Evolutionary conservation across 2,113 vertebrate species (phyloP).

Genomic region (Podocnemis expansa): DNA sequence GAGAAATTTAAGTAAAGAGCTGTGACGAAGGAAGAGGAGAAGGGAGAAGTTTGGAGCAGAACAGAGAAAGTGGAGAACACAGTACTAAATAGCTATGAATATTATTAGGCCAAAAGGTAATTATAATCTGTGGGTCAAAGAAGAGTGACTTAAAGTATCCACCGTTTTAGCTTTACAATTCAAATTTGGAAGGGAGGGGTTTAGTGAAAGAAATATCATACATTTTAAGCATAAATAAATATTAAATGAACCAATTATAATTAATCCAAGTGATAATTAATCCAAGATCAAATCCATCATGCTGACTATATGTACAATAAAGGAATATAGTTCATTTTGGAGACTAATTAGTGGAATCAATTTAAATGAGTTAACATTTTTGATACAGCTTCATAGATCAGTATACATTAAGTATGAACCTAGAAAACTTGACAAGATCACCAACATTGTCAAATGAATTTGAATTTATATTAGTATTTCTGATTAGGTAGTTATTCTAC

Average conservation of each 20-base stretch:
- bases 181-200: background rate
- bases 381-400: background rate
- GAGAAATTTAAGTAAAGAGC: no score
- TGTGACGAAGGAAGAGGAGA: no score
- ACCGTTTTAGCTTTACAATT: background rate
- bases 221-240: background rate
- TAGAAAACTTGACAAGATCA: background rate
- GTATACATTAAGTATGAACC: background rate
- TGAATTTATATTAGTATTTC: background rate
- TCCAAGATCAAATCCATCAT: background rate
- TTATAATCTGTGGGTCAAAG: background rate
- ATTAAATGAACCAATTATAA: background rate
- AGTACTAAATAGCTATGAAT: background rate
- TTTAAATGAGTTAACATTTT: background rate
- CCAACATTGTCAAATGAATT: background rate
- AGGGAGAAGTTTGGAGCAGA: no score
- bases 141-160: background rate
- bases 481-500: background rate
- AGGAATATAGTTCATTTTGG: background rate
- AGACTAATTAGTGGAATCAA: background rate
- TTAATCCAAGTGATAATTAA: conserved; percentile 2
- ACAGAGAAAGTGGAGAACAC: no score
- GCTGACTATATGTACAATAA: background rate
- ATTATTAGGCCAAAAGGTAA: background rate
- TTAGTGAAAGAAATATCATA: background rate